Evolutionary conservation across 1,140 invertebrate species (phyloP), one percentile per base, ranked within the genome.

Genomic region (Zaprionus kolodkinae): DNA sequence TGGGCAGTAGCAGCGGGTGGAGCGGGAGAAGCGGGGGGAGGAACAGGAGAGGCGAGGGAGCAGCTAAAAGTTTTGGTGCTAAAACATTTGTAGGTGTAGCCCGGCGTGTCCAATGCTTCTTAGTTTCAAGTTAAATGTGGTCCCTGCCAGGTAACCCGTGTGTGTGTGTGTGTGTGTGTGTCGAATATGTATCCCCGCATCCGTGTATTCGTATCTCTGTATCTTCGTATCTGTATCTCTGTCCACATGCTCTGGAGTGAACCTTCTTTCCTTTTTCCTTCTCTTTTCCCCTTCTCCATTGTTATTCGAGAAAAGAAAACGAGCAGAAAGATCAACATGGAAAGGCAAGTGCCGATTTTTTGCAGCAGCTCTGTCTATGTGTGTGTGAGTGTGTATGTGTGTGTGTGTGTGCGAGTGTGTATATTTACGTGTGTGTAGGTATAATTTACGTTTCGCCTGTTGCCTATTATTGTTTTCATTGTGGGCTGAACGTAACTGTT

Each of bases 261-360:
- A 87, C 17, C 17, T 50, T 50, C 11, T 48, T 12, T 17, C 15
- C 17, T 50, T 50, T 25, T 48, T 12, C 45, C 15, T 50, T 11
- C 4, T 25, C 2, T 13, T n/a, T n/a, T 40, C 13, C 17, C 83
- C 64, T 75, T 76, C 60, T 60, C 21, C 21, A 21, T 21, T 82
- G 68, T 69, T 72, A 54, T 52, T 54, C 54, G 10, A 67, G 60
- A 38, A 59, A 56, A 75, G 61, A 82, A 88, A 79, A 88, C 81
- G 74, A 87, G 75, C 66, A 81, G 76, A 76, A 88, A 87, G 84
- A 87, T 88, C 84, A 87, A 87, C 84, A 88, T 78, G 79, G 80
- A 84, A 78, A 88, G 85, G 84, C 67, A 87, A 72, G 74, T 87
- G 79, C 79, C 72, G 76, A 87, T 85, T 81, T 85, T 68, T 78